A percentile compares a stretch with the other conserved stretches of the same genome.
Evolutionary conservation across 2,888 invertebrate species (phyloP).

Genomic region (Campoplex nolae): DNA sequence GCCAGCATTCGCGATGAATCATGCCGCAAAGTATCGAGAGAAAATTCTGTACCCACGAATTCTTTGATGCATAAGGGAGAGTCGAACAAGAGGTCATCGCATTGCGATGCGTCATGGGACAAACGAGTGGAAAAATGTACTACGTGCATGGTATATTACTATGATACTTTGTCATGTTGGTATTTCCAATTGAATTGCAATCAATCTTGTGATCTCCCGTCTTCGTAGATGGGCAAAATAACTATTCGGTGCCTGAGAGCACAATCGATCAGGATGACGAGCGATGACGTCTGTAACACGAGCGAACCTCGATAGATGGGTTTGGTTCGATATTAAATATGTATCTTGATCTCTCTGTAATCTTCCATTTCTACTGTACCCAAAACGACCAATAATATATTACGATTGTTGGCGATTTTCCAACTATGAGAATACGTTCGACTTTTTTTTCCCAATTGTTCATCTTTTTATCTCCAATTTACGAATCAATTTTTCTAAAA

Average conservation of each 20-base stretch:
- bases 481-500: neutral
- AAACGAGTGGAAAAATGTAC: constrained; percentile 57
- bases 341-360: neutral
- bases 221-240: constrained; percentile 36
- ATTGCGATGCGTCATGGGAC: constrained; percentile 56
- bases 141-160: constrained; percentile 57
- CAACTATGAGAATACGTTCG: neutral
- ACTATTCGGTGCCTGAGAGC: constrained; percentile 11
- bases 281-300: constrained; percentile 49
- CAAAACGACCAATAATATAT: neutral
- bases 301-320: constrained; percentile 4
- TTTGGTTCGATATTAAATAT: constrained; percentile 12
- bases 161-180: constrained; percentile 31
- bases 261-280: constrained; percentile 44
- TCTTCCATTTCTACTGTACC: neutral
- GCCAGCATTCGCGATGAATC: constrained; percentile 45
- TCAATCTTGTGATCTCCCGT: constrained; percentile 26
- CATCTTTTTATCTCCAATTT: neutral
- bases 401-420: neutral
- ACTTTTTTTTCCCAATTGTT: neutral
- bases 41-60: constrained; percentile 50
- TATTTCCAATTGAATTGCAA: constrained; percentile 35
- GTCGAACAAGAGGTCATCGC: constrained; percentile 41
- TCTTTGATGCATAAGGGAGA: constrained; percentile 4
- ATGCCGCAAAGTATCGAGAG: constrained; percentile 29